Evolutionary conservation across 2,113 vertebrate species (phyloP), one percentile per base, ranked within the genome.

Genomic region (Myrmophylax atrothorax): DNA sequence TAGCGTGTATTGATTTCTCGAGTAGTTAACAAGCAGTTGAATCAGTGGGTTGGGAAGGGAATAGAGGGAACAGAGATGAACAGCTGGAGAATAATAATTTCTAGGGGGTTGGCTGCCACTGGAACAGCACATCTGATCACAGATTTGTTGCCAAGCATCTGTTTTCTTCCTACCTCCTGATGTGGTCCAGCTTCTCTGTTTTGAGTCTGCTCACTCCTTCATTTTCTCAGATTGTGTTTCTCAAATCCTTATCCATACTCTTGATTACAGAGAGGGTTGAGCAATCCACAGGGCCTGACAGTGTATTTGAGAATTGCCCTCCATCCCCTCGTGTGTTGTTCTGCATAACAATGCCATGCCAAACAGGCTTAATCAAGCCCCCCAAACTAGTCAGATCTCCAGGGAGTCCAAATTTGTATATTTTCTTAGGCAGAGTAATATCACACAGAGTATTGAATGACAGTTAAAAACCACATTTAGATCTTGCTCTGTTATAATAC

Each of bases 401-500:
- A 25, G 62, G 89, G 91, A 95, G 77, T 87, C 58, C 80, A 89
- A 91, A 96, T 97, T 94, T 93, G 91, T 96, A 84, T 97, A 94
- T 94, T 94, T 96, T 94, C 87, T 93, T 94, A 95, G 81, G 91
- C 94, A 91, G 81, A 93, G 74, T 76, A 95, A 82, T 94, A 96
- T 95, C 93, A 95, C 86, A 89, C 83, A 63, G 83, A 87, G 73
- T 89, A 89, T 47, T 91, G 91, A 95, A 93, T 38, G 55, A 91
- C 84, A 96, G 95, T 95, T 95, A 64, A 87, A 97, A 97, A 96
- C 96, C 96, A 94, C 95, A 97, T 97, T 93, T 96, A 94, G 94
- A 94, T 96, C 91, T 94, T 87, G 69, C 94, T 89, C 83, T 72
- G 37, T 89, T 96, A 89, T 85, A 97, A 96, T 89, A 75, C 69